Evolutionary conservation across 1,140 invertebrate species (phyloP), one percentile per base, ranked within the genome.

Genomic region (Aphelinus atriplicis): DNA sequence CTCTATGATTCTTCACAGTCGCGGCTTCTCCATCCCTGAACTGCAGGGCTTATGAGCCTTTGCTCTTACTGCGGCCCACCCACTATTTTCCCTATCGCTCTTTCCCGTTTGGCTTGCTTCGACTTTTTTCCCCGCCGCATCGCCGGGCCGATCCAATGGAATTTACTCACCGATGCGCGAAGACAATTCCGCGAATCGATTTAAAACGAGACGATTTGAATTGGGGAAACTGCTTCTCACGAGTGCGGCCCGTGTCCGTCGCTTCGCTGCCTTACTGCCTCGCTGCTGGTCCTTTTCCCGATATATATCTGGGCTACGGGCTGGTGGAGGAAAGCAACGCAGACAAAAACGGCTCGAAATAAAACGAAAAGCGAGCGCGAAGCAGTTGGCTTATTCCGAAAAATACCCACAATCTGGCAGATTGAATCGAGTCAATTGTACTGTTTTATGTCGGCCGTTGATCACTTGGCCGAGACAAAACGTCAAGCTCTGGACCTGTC

Each of bases 141-240:
- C 26, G 26, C 26, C 26, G 26, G 26, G 72, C 65, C 73, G 68
- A 76, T 68, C 48, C 74, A 63, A 42, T 56, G 62, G 76, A 79
- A 82, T 80, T 77, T 78, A 77, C 71, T 81, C 77, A 77, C 61
- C 77, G 79, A 72, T 72, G 62, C 53, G 51, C 61, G 46, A 82
- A 80, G 81, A 84, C 81, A 81, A 82, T 82, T 84, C 77, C 78
- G 82, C 78, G 82, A 83, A 82, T 84, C 82, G 82, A 84, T 84
- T 82, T 80, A 79, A 83, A 84, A 82, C 80, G 82, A 80, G 80
- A 80, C 71, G 79, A 81, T 82, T 81, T 78, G 83, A 82, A 84
- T 83, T 7, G 4, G 26, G 26, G 26, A 26, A 53, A 53, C 51
- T 9, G 4, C 51, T 53, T 53, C 51, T 53, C 51, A 53, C 51